Evolutionary conservation across 2,888 invertebrate genomes (phyloP).

Genomic region (Cephus pygmeus): DNA sequence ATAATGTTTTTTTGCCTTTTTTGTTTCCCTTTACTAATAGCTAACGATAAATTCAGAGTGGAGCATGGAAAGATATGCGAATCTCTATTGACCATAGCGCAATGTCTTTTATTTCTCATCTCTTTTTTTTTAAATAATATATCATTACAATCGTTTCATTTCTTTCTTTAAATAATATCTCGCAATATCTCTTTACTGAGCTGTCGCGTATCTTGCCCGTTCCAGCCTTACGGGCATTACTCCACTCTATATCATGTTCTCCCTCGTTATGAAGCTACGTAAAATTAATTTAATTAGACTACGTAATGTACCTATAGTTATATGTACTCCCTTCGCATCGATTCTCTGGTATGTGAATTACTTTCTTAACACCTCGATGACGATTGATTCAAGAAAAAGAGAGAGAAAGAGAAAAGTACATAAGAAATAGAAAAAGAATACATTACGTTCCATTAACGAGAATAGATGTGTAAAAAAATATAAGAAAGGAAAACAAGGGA

Average conservation of each 20-base stretch:
- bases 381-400: not conserved
- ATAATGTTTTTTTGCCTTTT: not conserved
- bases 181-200: not conserved
- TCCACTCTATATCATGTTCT: not conserved
- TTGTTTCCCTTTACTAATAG: constrained; percentile 11
- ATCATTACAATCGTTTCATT: not conserved
- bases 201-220: not conserved
- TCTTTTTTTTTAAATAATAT: constrained; percentile 22
- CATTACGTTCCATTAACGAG: constrained; percentile 21
- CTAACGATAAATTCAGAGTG: constrained; percentile 33
- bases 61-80: constrained; percentile 16
- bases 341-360: constrained; percentile 24
- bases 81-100: not conserved
- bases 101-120: constrained; percentile 3
- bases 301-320: constrained; percentile 31
- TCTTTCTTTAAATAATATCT: not conserved
- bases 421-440: not conserved
- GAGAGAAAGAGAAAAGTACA: not conserved
- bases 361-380: constrained; percentile 18
- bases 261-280: constrained; percentile 5
- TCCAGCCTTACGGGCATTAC: not conserved
- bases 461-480: not conserved
- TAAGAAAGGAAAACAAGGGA: not conserved
- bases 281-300: constrained; percentile 36
- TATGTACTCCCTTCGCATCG: constrained; percentile 30